These are phyloP conservation scores for Heptranchias perlo DNA, from an alignment of 2,113 vertebrate species.

Conservation along the genomic window DNA sequence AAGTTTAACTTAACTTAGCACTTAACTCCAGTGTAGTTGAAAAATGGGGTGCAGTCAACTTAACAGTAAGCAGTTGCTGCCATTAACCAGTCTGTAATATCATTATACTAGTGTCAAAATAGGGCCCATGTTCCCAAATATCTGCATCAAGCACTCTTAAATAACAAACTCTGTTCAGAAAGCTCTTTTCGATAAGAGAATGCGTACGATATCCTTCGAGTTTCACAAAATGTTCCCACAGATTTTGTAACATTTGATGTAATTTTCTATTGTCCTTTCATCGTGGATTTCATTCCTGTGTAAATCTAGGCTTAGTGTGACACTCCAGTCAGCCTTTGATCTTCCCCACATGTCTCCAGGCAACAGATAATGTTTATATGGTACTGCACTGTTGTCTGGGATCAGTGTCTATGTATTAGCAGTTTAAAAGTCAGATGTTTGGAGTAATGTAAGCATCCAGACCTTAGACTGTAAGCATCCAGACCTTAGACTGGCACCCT, in stretches of 20 bases:
- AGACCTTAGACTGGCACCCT: neutral
- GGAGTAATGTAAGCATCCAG: neutral
- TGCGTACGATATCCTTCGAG: neutral
- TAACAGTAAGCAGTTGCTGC: neutral
- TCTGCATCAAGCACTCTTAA: neutral
- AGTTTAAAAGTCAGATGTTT: neutral
- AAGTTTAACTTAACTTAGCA: neutral
- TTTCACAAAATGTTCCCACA: neutral
- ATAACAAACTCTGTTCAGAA: neutral
- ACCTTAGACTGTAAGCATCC: neutral
- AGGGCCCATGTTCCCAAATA: neutral
- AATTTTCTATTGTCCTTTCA: neutral
- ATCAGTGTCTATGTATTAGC: neutral
- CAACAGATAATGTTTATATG: constrained; percentile 17
- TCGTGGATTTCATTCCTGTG: neutral
- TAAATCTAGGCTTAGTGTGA: neutral
- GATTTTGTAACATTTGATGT: neutral
- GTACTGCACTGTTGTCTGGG: neutral
- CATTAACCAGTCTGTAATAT: neutral
- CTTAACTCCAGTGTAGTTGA: neutral
- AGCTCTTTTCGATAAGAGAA: neutral
- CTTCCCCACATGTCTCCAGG: neutral
- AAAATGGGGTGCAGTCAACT: neutral
- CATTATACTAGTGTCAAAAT: neutral
- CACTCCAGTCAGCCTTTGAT: neutral